Percentiles rank a stretch among this genome's conserved stretches.
Conservation (phyloP, 2,113 vertebrate species). For the Microtus richardsoni region DNA sequence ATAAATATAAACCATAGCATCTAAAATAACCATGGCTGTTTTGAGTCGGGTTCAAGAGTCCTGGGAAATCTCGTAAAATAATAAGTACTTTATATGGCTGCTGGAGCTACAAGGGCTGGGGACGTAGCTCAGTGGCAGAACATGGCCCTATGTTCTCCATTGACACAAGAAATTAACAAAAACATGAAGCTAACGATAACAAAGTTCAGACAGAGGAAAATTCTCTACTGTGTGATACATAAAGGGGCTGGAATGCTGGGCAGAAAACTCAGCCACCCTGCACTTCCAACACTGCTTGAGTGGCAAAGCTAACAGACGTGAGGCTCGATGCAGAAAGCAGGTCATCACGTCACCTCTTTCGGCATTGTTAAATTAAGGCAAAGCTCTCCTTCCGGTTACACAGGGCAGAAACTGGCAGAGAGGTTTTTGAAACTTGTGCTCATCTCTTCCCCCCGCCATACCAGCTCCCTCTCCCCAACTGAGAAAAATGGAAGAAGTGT, state of each 20-base stretch:
- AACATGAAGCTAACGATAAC: background rate
- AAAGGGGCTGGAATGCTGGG: background rate
- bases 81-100: background rate
- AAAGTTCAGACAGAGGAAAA: background rate
- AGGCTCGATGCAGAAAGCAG: background rate
- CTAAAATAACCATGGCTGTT: slow-evolving; percentile 46
- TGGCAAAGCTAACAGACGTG: background rate
- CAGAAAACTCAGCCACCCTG: background rate
- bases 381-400: background rate
- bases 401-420: background rate
- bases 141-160: background rate
- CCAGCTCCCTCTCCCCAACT: background rate
- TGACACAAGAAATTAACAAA: background rate
- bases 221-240: background rate
- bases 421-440: background rate
- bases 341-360: background rate
- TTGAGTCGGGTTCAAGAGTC: slow-evolving; percentile 18
- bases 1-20: slow-evolving; percentile 66
- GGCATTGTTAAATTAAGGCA: background rate
- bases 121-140: background rate
- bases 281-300: background rate
- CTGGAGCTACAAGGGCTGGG: background rate
- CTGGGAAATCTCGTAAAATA: slow-evolving; percentile 37
- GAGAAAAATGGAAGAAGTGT: background rate
- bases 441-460: background rate